phyloP scores from a whole-genome alignment of 2,888 invertebrate genomes.

The Tenthredo amoena region DNA sequence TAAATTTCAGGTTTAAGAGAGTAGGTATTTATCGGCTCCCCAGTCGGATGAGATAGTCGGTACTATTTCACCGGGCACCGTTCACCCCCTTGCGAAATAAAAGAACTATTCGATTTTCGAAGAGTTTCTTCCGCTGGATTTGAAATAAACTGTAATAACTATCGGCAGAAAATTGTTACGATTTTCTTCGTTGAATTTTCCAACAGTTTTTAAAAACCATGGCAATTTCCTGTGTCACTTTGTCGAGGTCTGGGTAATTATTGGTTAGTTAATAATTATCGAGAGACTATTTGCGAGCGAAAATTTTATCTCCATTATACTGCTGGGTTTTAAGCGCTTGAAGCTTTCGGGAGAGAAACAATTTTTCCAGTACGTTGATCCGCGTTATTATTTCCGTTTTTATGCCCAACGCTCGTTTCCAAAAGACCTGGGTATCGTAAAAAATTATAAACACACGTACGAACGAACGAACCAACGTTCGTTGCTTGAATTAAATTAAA shows the following conservation, averaged over 20 bases:
- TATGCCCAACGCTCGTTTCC: neutral
- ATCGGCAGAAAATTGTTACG: neutral
- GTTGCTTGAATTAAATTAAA: slow-evolving; percentile 18
- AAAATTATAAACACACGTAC: slow-evolving; percentile 30
- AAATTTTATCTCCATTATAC: neutral
- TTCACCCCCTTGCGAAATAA: neutral
- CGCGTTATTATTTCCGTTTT: neutral
- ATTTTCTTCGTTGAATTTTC: neutral
- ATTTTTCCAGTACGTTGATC: slow-evolving; percentile 6
- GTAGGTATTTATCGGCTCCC: neutral
- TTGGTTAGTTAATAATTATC: neutral
- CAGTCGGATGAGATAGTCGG: neutral
- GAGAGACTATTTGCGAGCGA: neutral
- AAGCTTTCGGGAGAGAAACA: neutral
- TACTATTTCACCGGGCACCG: neutral
- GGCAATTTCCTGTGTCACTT: neutral
- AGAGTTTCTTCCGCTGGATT: neutral
- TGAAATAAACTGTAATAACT: neutral
- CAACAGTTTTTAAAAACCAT: neutral
- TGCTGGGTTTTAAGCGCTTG: neutral
- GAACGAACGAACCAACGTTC: neutral
- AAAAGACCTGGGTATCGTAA: neutral
- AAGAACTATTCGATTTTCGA: neutral
- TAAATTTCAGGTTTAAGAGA: slow-evolving; percentile 29
- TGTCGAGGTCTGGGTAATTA: neutral